These are phyloP conservation scores for Papio anubis DNA, from an alignment of 2,113 vertebrate genomes.

Conservation along the genomic window DNA sequence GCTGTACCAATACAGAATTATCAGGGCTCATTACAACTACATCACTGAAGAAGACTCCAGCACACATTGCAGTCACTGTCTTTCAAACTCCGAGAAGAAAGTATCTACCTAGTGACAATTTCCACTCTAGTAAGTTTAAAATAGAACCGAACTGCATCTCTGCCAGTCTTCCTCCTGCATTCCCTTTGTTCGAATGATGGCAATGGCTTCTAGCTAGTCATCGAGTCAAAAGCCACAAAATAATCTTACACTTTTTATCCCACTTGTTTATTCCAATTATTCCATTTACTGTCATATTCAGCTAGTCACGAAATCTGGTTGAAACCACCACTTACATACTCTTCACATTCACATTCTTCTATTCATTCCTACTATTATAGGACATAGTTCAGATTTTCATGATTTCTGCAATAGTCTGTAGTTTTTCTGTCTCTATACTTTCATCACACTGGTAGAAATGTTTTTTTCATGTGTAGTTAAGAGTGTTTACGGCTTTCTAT, in stretches of 20 bases:
- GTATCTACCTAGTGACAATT: too few species aligned
- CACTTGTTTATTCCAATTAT: neutral
- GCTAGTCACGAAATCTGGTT: neutral
- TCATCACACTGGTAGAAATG: neutral
- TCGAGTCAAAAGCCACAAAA: neutral
- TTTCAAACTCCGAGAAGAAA: neutral
- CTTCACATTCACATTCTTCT: neutral
- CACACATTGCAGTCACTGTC: fast-evolving
- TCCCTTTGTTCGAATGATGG: neutral
- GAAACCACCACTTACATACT: neutral
- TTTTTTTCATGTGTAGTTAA: neutral
- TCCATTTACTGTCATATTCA: neutral
- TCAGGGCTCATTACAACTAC: neutral
- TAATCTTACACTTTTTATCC: neutral
- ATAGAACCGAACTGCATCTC: neutral
- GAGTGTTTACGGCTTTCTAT: neutral
- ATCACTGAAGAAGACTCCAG: too few species aligned
- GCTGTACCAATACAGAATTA: neutral
- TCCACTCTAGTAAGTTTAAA: neutral
- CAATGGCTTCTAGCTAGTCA: neutral
- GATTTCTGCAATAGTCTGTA: neutral
- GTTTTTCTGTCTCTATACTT: neutral
- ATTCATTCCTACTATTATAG: too few species aligned
- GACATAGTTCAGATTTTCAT: neutral
- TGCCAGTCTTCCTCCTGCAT: neutral